Base-by-base conservation (phyloP, 53 echinoderm and acorn worm species). In the Glandiceps talaboti region DNA sequence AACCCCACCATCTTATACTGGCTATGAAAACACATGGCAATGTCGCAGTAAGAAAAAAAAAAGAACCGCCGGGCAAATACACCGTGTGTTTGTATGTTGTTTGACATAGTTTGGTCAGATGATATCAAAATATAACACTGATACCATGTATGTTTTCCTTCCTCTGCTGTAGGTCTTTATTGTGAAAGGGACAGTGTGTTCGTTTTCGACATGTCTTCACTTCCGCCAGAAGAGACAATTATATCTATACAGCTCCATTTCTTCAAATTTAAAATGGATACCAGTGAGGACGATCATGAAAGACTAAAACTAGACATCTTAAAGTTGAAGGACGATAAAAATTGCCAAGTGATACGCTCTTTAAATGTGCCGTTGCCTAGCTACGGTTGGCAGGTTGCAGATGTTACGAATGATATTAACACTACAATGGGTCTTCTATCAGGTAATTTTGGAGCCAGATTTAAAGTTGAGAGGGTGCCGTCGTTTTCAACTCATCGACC, bases 231-330 rank as follows among this genome's bases (percentile, higher is more conserved):
- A 14, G 74, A 74, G 30, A 27, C 86, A 0, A 86, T 91, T 29
- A 78, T 80, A 27, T 80, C 88, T 75, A 33, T 86, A 0, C 83
- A 91, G 76, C 84, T 91, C 14, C 88, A 91, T 74, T 91, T 81
- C 82, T 88, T 88, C 33, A 45, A 45, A 20, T 45, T 45, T 6
- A 45, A 45, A 20, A 45, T 45, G 64, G 64, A 45, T 20, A 45
- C 20, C 6, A 20, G 20, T 20, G 64, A 45, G 64, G 20, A 45
- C 20, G 64, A 45, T 12, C 64, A 6, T 6, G 20, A 6, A 45
- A 45, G 20, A 45, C 64, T 45, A 6, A 45, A 45, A 20, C 64
- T 45, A 12, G 64, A 45, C 64, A 45, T 45, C 20, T 45, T 45
- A 20, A 20, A 45, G 64, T 12, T 45, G 64, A 20, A 45, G 64